Evolutionary conservation across 2,113 vertebrate genomes (phyloP).

Genomic region (Pachycephala philippinensis): DNA sequence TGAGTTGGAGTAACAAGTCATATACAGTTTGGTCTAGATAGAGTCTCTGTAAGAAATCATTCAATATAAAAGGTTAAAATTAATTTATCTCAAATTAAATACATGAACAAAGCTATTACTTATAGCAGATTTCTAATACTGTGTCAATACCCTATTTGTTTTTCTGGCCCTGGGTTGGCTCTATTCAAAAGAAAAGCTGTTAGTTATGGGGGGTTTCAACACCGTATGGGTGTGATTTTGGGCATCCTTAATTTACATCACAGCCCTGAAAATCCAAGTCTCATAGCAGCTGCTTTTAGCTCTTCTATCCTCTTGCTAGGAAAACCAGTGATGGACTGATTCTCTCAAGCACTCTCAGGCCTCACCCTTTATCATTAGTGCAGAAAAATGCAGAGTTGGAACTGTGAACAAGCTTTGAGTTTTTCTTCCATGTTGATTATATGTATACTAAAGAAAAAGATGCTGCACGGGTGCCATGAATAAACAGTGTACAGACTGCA

Average conservation of each 20-base stretch:
- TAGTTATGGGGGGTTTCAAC: rapidly evolving
- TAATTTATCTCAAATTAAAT: background rate
- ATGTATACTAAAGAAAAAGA: background rate
- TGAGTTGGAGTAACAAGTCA: background rate
- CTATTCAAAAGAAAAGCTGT: background rate
- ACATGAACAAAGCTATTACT: background rate
- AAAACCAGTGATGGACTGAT: background rate
- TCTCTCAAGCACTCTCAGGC: background rate
- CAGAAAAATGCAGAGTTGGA: background rate
- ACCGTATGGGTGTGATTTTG: background rate
- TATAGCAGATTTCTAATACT: background rate
- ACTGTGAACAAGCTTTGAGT: background rate
- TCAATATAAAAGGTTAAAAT: background rate
- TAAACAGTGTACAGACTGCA: background rate
- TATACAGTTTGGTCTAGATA: background rate
- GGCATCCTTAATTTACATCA: background rate
- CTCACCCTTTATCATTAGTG: background rate
- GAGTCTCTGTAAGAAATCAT: background rate
- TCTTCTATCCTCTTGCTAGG: background rate
- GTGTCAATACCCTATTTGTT: background rate
- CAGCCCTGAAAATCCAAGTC: background rate
- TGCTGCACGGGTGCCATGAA: background rate
- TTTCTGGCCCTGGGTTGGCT: background rate
- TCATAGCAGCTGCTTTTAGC: background rate
- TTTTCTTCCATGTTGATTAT: background rate